These are phyloP conservation scores for Otolemur garnettii DNA, from an alignment of 2,113 vertebrate species.

Conservation along the genomic window DNA sequence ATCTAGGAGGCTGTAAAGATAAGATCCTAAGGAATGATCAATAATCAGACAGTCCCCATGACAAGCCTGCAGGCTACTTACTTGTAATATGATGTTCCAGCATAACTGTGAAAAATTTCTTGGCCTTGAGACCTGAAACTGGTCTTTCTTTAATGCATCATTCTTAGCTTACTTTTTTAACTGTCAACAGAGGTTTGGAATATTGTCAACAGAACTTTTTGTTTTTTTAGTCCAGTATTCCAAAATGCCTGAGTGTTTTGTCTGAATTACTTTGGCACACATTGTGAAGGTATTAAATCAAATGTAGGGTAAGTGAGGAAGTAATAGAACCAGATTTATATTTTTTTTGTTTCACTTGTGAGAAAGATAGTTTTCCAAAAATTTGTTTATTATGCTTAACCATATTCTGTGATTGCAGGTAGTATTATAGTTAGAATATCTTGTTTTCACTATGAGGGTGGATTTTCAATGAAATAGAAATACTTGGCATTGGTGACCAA, in stretches of 20 bases:
- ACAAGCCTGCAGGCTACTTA: background rate
- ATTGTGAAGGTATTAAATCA: conserved; percentile 23
- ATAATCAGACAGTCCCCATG: conserved; percentile 48
- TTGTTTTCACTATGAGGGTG: conserved; percentile 3
- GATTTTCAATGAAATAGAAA: conserved; percentile 41
- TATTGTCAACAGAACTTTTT: background rate
- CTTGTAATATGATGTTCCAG: conserved; percentile 60
- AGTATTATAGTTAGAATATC: conserved; percentile 19
- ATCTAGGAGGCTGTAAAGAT: conserved; percentile 55
- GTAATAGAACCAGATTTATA: background rate
- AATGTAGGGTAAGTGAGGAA: background rate
- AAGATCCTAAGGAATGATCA: conserved; percentile 51
- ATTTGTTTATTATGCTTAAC: background rate
- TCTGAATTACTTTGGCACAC: conserved; percentile 32
- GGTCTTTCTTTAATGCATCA: conserved; percentile 24
- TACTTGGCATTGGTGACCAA: background rate
- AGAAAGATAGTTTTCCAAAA: conserved; percentile 50
- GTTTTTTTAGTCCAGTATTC: conserved; percentile 30
- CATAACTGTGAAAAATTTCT: conserved; percentile 54
- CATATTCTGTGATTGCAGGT: background rate
- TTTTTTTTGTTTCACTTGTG: conserved; percentile 34
- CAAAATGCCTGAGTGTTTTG: background rate
- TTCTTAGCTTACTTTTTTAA: conserved; percentile 61
- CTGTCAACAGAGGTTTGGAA: background rate
- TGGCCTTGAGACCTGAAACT: conserved; percentile 10